These are phyloP conservation scores for Sminthurinus aureus DNA, from an alignment of 2,888 invertebrate genomes.

Conservation along the genomic window DNA sequence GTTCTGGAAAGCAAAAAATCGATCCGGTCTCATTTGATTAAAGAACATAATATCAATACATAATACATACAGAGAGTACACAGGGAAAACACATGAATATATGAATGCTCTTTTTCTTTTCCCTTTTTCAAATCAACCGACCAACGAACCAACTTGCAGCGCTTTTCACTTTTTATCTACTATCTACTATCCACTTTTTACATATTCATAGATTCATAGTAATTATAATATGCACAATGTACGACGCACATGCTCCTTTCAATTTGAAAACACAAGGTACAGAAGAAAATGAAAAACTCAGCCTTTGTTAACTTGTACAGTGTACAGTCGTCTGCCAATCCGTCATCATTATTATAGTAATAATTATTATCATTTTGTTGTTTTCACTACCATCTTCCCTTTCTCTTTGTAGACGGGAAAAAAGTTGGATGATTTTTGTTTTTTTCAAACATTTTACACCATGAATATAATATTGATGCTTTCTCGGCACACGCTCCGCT, in stretches of 20 bases:
- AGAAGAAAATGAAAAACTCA: no score
- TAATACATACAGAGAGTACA: no score
- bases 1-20: slow-evolving; percentile 31
- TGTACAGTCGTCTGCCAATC: no score
- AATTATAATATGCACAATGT: slow-evolving; percentile 2
- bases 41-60: not conserved
- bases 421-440: not conserved
- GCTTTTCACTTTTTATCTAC: not conserved
- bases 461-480: slow-evolving; percentile 6
- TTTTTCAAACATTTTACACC: not conserved
- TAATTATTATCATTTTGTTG: no score
- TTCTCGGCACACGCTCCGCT: slow-evolving; percentile 31
- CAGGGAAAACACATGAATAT: not conserved
- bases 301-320: no score
- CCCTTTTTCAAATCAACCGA: not conserved
- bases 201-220: no score
- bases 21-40: slow-evolving; percentile 28
- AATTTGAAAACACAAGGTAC: not conserved
- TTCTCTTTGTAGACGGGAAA: not conserved
- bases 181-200: not conserved
- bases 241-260: no score
- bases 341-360: no score
- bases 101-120: slow-evolving; percentile 36
- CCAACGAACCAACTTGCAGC: not conserved
- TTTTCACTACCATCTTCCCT: not conserved